phyloP scores from a whole-genome alignment of 1,140 invertebrate species.

The Mactra quadrangularis region DNA sequence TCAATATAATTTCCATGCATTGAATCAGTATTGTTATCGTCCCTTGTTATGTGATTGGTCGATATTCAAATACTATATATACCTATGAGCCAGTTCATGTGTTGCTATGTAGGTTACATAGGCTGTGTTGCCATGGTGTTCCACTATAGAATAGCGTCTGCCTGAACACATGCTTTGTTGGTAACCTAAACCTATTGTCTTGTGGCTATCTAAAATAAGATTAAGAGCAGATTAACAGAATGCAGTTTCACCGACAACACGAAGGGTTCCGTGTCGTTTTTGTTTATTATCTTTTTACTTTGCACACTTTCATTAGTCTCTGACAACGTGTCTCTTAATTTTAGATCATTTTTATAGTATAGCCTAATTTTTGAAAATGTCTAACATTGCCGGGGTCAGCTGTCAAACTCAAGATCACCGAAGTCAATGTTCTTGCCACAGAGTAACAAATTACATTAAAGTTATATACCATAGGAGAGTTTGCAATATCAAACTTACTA shows the following conservation, averaged over 20 bases:
- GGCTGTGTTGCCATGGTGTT: constrained; percentile 35
- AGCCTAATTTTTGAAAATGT: background rate
- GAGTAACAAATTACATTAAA: background rate
- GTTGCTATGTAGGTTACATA: constrained; percentile 40
- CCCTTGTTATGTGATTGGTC: no score
- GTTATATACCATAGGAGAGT: background rate
- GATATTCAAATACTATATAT: no score
- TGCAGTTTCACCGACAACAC: background rate
- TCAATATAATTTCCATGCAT: no score
- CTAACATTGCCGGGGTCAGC: no score
- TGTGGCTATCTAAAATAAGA: constrained; percentile 24
- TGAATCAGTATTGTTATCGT: no score
- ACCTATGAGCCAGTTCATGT: constrained; percentile 53
- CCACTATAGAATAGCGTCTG: constrained; percentile 39
- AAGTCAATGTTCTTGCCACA: no score
- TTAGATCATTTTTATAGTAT: background rate
- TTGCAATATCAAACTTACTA: no score
- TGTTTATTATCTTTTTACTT: background rate
- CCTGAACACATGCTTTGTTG: constrained; percentile 50
- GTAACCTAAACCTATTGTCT: constrained; percentile 43
- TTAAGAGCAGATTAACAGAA: background rate
- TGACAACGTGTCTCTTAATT: background rate
- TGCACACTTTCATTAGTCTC: background rate
- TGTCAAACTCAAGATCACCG: no score
- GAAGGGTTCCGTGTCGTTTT: no score